Conservation (phyloP, 2,888 invertebrate genomes). For the Cabera pusaria region DNA sequence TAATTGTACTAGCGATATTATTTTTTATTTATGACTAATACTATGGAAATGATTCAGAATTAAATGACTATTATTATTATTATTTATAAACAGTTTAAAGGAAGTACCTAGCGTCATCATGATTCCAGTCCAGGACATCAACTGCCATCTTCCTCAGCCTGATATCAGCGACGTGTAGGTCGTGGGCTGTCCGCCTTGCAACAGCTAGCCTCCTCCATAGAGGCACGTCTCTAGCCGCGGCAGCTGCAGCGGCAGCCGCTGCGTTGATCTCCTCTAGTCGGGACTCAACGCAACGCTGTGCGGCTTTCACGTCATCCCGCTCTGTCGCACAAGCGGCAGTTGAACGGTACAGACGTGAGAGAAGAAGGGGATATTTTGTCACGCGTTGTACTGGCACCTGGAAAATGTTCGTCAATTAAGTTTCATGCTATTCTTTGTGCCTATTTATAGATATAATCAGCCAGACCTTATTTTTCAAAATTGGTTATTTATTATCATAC, state of each 20-base stretch:
- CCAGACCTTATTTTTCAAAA: too few species aligned
- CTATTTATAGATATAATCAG: too few species aligned
- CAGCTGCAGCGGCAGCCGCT: slow-evolving; percentile 94
- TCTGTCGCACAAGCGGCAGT: slow-evolving; percentile 93
- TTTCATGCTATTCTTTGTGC: too few species aligned
- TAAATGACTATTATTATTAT: too few species aligned
- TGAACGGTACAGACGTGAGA: slow-evolving; percentile 95
- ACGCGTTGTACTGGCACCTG: slow-evolving; percentile 97
- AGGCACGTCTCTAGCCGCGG: slow-evolving; percentile 93
- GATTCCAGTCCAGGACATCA: slow-evolving; percentile 96
- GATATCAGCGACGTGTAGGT: slow-evolving; percentile 94
- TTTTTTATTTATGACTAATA: too few species aligned
- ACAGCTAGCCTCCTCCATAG: slow-evolving; percentile 95
- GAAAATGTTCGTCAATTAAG: neutral
- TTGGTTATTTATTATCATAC: slow-evolving; percentile 68
- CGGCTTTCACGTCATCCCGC: slow-evolving; percentile 91
- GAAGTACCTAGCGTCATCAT: slow-evolving; percentile 90
- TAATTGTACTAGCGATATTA: too few species aligned
- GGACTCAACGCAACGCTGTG: slow-evolving; percentile 96
- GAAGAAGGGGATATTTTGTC: slow-evolving; percentile 96
- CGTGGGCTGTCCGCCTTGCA: slow-evolving; percentile 89
- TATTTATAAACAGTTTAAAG: too few species aligned
- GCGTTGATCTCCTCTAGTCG: slow-evolving; percentile 97
- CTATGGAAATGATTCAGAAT: too few species aligned
- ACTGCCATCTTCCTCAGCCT: slow-evolving; percentile 96